Conservation (phyloP, 2,113 vertebrate species). For the Rhinolophus ferrumequinum region DNA sequence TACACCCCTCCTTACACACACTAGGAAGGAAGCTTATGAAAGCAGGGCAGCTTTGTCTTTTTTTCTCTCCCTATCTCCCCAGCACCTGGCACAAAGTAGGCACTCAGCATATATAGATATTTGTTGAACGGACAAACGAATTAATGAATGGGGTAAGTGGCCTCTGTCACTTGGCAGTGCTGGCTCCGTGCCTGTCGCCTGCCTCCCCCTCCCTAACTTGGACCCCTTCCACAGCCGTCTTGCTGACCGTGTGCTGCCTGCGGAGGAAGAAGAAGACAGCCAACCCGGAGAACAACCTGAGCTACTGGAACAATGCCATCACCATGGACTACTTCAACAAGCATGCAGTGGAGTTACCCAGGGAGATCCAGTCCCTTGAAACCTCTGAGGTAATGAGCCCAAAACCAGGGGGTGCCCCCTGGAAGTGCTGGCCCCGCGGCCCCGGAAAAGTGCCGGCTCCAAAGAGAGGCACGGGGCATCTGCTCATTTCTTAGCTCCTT, state of each 20-base stretch:
- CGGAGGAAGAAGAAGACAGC: slow-evolving; percentile 95
- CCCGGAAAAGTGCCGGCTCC: background rate
- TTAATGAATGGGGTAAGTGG: background rate
- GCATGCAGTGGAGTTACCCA: slow-evolving; percentile 95
- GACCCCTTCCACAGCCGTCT: slow-evolving; percentile 88
- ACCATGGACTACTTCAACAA: slow-evolving; percentile 99
- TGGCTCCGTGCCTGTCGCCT: background rate
- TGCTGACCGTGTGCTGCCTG: slow-evolving; percentile 98
- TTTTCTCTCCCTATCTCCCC: background rate
- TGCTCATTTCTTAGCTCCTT: fast-evolving
- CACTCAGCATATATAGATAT: background rate
- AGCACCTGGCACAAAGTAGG: background rate
- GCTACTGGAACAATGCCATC: slow-evolving; percentile 99
- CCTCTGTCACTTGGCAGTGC: fast-evolving
- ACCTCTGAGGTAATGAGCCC: slow-evolving; percentile 91
- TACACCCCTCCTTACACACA: background rate
- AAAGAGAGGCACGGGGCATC: fast-evolving
- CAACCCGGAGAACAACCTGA: slow-evolving; percentile 97
- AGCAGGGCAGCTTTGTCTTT: background rate
- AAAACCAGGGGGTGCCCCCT: background rate
- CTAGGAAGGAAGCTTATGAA: background rate
- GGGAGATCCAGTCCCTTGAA: slow-evolving; percentile 97
- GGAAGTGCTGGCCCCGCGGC: background rate
- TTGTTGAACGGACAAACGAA: background rate
- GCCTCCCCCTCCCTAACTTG: background rate